Base-by-base conservation (phyloP, 64 coral and sea anemone species). In the Trachythela sp. region DNA sequence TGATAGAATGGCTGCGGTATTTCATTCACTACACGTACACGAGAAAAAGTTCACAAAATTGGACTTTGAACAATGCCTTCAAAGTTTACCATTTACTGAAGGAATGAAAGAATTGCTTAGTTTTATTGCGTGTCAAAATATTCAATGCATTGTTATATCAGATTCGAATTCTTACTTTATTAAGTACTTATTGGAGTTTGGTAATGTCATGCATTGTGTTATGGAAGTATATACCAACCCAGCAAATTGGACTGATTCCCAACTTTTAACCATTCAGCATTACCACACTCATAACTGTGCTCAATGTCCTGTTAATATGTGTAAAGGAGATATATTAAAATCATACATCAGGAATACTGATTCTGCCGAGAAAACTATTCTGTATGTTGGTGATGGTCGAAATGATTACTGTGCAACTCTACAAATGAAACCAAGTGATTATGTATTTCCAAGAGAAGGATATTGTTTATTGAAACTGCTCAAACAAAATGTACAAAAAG, bases 141-240 rank as follows among this genome's bases (percentile, higher is more conserved):
- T 99, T 35, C 54, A 88, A 38, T 88, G 70, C 15, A 92, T 99
- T 40, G 89, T 99, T 8, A 95, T 99, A 70, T 99, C 96, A 26
- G 96, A 99, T 49, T 99, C 96, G 8, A 99, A 99, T 54, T 93
- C 88, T 13, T 99, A 89, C 72, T 99, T 99, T 60, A 99, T 99
- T 56, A 84, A 99, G 71, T 89, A 94, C 31, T 87, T 99, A 40
- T 42, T 99, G 36, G 36, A 93, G 31, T 90, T 91, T 84, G 96
- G 92, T 38, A 70, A 51, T 2, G 20, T 99, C 13, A 32, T n/a
- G 52, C 59, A 86, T 24, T 86, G 84, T 36, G 94, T 99, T 72
- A 89, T 64, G 70, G 20, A 83, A 39, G 77, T 93, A 11, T 93
- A 89, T 56, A 95, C 96, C 77, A 99, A 99, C 54, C 96, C 96